Percentiles rank a stretch among this genome's conserved stretches.
These are phyloP conservation scores for Mya arenaria DNA, from an alignment of 1,140 invertebrate genomes.

Conservation along the genomic window DNA sequence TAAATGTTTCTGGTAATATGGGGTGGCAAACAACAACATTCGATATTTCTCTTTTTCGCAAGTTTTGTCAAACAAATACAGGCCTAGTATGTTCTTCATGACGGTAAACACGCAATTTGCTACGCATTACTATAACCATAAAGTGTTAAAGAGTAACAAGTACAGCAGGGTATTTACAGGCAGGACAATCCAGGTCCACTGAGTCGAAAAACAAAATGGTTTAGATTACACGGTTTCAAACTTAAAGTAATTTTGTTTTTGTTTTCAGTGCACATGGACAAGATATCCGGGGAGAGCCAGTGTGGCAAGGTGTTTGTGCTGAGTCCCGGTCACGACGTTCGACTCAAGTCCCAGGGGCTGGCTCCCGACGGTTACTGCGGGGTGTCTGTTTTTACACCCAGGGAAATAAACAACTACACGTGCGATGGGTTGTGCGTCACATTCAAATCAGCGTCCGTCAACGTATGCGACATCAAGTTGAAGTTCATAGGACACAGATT, in stretches of 20 bases:
- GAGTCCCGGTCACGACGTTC: conserved; percentile 20
- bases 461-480: conserved; percentile 25
- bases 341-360: conserved; percentile 9
- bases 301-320: conserved; percentile 26
- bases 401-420: conserved; percentile 19
- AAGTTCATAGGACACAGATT: conserved; percentile 52
- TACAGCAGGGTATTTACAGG: too few species aligned
- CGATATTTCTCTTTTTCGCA: too few species aligned
- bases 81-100: too few species aligned
- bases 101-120: too few species aligned
- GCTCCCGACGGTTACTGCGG: conserved; percentile 49
- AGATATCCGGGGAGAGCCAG: not conserved
- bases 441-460: conserved; percentile 32
- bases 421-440: conserved; percentile 48
- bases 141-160: too few species aligned
- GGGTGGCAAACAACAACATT: too few species aligned
- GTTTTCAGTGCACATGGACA: conserved; percentile 43
- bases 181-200: too few species aligned
- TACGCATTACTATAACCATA: too few species aligned
- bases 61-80: too few species aligned
- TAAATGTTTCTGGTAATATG: too few species aligned
- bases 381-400: conserved; percentile 30
- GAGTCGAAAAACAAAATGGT: too few species aligned
- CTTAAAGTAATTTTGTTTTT: not conserved
- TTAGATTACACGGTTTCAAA: too few species aligned